phyloP scores from a whole-genome alignment of 1,140 invertebrate genomes.

The Drosophila eugracilis region DNA sequence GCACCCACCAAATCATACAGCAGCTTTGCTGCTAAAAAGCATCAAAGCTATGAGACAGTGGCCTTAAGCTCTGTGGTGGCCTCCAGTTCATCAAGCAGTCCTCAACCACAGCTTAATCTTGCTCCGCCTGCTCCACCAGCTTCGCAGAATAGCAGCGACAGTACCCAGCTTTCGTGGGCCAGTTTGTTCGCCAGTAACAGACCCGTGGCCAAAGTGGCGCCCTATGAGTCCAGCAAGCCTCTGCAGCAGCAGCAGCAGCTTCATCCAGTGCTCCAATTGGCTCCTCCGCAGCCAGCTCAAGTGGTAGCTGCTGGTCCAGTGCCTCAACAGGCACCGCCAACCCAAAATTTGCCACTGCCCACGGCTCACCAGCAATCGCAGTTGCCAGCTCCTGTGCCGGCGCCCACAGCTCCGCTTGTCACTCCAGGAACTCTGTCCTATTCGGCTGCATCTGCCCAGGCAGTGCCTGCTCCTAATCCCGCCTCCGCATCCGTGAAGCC shows the following conservation, averaged over 20 bases:
- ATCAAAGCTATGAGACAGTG: conserved; percentile 15
- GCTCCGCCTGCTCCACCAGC: conserved; percentile 66
- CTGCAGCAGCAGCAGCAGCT: conserved; percentile 33
- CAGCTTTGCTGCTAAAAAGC: conserved; percentile 45
- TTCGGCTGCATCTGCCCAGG: conserved; percentile 81
- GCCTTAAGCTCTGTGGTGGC: conserved; percentile 13
- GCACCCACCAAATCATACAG: conserved; percentile 47
- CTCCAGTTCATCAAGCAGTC: conserved; percentile 13
- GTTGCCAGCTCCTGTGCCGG: conserved; percentile 61
- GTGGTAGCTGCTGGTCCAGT: conserved; percentile 6
- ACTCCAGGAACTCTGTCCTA: conserved; percentile 82
- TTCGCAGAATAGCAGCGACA: conserved; percentile 62
- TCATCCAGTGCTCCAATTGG: conserved; percentile 33
- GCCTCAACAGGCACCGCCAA: conserved; percentile 21
- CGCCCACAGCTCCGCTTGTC: conserved; percentile 67
- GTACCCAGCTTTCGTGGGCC: conserved; percentile 67
- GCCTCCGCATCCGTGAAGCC: conserved; percentile 50
- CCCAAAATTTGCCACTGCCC: conserved; percentile 16
- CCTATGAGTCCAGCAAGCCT: conserved; percentile 85
- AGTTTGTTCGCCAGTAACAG: conserved; percentile 84
- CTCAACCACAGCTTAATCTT: conserved; percentile 59
- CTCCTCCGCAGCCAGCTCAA: conserved; percentile 33
- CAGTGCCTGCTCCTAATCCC: conserved; percentile 51
- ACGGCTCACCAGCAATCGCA: conserved; percentile 66
- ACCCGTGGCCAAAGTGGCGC: conserved; percentile 87